Evolutionary conservation across 1,140 invertebrate genomes (phyloP).

Genomic region (Atta colombica): DNA sequence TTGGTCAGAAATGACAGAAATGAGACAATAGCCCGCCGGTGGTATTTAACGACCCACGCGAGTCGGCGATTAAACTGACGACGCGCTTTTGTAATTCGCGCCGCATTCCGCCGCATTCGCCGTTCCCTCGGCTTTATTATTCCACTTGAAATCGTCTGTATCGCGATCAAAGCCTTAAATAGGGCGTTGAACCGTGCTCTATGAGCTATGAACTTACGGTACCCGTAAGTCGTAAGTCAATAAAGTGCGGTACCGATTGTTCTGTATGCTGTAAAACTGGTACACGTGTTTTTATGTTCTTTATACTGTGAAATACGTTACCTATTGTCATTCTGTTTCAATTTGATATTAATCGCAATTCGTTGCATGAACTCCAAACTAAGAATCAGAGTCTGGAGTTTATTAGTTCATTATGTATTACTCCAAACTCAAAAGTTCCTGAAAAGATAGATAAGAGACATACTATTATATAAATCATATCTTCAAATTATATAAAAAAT

Average conservation of each 20-base stretch:
- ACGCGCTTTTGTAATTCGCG: slow-evolving; percentile 71
- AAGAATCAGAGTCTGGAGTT: neutral
- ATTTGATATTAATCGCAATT: neutral
- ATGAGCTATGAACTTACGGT: slow-evolving; percentile 77
- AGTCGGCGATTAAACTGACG: slow-evolving; percentile 56
- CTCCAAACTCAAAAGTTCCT: neutral
- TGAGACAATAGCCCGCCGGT: slow-evolving; percentile 31
- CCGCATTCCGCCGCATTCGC: slow-evolving; percentile 63
- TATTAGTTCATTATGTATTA: neutral
- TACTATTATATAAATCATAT: neutral
- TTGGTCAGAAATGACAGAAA: slow-evolving; percentile 38
- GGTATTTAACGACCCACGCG: slow-evolving; percentile 27
- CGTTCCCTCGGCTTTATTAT: slow-evolving; percentile 65
- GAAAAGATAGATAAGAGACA: neutral
- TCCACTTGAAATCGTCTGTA: slow-evolving; percentile 70
- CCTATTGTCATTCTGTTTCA: slow-evolving; percentile 12
- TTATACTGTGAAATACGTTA: slow-evolving; percentile 31
- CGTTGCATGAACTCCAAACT: neutral
- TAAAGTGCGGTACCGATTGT: slow-evolving; percentile 23
- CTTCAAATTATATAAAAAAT: neutral
- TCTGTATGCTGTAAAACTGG: neutral
- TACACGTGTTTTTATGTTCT: slow-evolving; percentile 8
- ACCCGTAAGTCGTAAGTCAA: slow-evolving; percentile 37
- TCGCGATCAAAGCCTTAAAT: slow-evolving; percentile 68
- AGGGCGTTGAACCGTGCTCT: slow-evolving; percentile 76